These are phyloP conservation scores for Tetraodon nigroviridis DNA, from an alignment of 2,113 vertebrate species.

Conservation along the genomic window DNA sequence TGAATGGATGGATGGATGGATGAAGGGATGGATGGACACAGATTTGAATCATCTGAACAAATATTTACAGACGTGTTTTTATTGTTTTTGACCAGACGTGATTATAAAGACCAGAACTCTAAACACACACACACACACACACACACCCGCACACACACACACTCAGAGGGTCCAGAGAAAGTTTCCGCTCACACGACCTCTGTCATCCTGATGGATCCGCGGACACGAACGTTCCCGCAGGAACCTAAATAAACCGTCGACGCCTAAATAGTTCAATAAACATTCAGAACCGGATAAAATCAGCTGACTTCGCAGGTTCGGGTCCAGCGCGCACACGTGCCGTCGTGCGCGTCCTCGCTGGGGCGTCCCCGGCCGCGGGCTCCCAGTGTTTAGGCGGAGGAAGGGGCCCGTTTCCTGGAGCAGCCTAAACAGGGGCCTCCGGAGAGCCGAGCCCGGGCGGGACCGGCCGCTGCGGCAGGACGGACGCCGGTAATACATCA, in stretches of 20 bases:
- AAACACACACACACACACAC: no score
- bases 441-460: constrained; percentile 81
- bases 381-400: constrained; percentile 89
- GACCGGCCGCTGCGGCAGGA: constrained; percentile 43
- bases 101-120: no score
- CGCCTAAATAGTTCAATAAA: no score
- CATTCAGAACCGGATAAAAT: no score
- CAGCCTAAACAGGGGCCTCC: constrained; percentile 86
- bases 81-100: no score
- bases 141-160: no score
- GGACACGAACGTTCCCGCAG: not conserved
- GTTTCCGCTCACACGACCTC: constrained; percentile 61
- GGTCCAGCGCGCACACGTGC: no score
- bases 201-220: constrained; percentile 45
- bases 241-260: not conserved
- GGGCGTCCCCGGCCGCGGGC: constrained; percentile 61
- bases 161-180: constrained; percentile 31
- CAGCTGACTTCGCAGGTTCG: no score
- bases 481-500: constrained; percentile 85
- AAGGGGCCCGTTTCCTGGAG: constrained; percentile 96
- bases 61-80: no score
- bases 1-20: no score
- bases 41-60: no score
- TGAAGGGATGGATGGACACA: no score
- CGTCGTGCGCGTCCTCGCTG: not conserved